These are phyloP conservation scores for Thaumetopoea pityocampa DNA, from an alignment of 1,140 invertebrate species.

Conservation along the genomic window DNA sequence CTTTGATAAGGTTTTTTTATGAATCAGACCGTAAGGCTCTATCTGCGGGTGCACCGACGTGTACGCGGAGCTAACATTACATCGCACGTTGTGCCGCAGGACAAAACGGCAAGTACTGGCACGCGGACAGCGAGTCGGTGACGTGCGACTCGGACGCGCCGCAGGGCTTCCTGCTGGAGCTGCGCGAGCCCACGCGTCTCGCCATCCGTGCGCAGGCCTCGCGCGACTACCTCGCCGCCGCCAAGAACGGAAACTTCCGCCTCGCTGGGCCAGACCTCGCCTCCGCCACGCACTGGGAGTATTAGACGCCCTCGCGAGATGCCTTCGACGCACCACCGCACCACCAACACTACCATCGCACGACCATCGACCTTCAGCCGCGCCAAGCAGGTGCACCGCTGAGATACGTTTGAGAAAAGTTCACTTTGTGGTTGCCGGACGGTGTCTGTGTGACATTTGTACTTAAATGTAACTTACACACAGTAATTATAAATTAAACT, in stretches of 20 bases:
- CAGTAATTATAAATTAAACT: no score
- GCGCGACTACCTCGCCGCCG: slow-evolving; percentile 91
- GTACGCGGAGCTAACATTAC: no score
- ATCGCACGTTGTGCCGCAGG: no score
- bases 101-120: slow-evolving; percentile 96
- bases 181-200: slow-evolving; percentile 93
- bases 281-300: slow-evolving; percentile 94
- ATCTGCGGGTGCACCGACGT: no score
- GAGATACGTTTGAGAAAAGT: no score
- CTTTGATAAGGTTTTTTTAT: no score
- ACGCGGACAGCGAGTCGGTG: slow-evolving; percentile 90
- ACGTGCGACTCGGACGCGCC: slow-evolving; percentile 89
- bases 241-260: slow-evolving; percentile 95
- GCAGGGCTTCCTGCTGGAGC: slow-evolving; percentile 94
- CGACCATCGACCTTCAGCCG: no score
- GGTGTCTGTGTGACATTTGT: no score
- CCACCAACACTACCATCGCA: neutral
- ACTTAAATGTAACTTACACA: no score
- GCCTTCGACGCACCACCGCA: slow-evolving; percentile 2
- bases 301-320: slow-evolving; percentile 78
- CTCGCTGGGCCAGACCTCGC: slow-evolving; percentile 87
- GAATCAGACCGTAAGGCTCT: no score
- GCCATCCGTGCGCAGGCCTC: slow-evolving; percentile 87
- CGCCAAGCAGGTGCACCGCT: no score
- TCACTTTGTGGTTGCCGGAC: no score